A percentile compares a stretch with the other conserved stretches of the same genome.
These are phyloP conservation scores for Hafferia zeledoni DNA, from an alignment of 2,797 vertebrate genomes.

Conservation along the genomic window DNA sequence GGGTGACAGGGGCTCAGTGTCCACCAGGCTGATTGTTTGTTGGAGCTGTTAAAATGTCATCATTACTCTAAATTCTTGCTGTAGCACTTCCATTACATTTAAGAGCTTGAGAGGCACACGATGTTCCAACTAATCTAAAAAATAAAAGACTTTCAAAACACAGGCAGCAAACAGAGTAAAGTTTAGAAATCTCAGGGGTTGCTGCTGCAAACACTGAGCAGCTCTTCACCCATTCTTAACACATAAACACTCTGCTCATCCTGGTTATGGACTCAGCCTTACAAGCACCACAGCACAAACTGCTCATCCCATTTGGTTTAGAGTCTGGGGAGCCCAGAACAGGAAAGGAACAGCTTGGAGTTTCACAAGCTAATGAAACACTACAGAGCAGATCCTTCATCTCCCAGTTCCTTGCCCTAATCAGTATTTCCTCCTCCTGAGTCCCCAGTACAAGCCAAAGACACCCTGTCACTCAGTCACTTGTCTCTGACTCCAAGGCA, in stretches of 20 bases:
- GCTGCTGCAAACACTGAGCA: background rate
- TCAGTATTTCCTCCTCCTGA: background rate
- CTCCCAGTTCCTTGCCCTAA: background rate
- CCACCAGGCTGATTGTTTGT: background rate
- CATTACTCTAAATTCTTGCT: background rate
- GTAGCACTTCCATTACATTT: background rate
- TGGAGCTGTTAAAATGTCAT: background rate
- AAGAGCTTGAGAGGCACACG: background rate
- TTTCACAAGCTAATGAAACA: background rate
- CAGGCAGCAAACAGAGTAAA: background rate
- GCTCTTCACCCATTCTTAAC: background rate
- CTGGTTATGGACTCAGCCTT: background rate
- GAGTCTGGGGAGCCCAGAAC: background rate
- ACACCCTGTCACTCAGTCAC: background rate
- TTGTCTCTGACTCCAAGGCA: background rate
- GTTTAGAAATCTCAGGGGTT: background rate
- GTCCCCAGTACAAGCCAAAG: background rate
- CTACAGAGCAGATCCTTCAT: background rate
- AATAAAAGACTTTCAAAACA: background rate
- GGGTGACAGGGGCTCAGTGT: rapidly evolving
- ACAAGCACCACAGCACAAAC: background rate
- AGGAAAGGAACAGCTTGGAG: background rate
- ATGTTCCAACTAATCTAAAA: background rate
- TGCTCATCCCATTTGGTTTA: background rate
- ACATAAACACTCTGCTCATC: background rate